Base-by-base conservation (phyloP, 2,797 vertebrate genomes). In the Melanotaenia trifasciata region DNA sequence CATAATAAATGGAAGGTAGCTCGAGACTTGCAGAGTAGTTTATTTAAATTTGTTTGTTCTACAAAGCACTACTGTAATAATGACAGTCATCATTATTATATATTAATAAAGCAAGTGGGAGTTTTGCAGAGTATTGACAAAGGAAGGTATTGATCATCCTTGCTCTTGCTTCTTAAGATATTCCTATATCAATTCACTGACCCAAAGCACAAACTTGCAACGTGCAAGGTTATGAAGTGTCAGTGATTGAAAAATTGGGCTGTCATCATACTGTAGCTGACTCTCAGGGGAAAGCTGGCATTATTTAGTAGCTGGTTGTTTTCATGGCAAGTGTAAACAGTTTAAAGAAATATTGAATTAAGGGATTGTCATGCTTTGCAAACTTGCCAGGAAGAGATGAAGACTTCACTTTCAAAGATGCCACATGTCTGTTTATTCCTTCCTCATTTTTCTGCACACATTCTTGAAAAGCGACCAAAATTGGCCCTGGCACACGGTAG, bases 351-450 rank as follows among this genome's bases (percentile, higher is more conserved):
- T 58, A 80, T 47, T 76, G 38, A 81, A 72, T 56, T 51, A 18
- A 36, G 22, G 43, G 63, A 59, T 82, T 74, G 77, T 76, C 16
- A 63, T 28, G 36, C 58, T 76, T 57, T 67, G 60, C 32, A 62
- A 69, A 76, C 54, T 58, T 47, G 18, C 63, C 38, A 36, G 56
- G n/a, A 63, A 61, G 58, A 43, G 43, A 74, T 14, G 58, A 74
- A 54, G 72, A 53, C 74, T 72, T 81, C 54, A 57, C 67, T 74
- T 70, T 74, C 20, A 73, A 75, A 75, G 50, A 65, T 28, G 35
- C 28, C 26, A 45, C 51, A 36, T n/a, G 64, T 66, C 40, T 47
- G 18, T 64, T 68, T 63, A 56, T 58, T 10, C 24, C 26, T 14
- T 5, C 36, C 14, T 57, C 53, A 33, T 67, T 80, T 65, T 59